These are phyloP conservation scores for Chymomyza procnemis DNA, from an alignment of 2,888 invertebrate genomes.

Conservation along the genomic window DNA sequence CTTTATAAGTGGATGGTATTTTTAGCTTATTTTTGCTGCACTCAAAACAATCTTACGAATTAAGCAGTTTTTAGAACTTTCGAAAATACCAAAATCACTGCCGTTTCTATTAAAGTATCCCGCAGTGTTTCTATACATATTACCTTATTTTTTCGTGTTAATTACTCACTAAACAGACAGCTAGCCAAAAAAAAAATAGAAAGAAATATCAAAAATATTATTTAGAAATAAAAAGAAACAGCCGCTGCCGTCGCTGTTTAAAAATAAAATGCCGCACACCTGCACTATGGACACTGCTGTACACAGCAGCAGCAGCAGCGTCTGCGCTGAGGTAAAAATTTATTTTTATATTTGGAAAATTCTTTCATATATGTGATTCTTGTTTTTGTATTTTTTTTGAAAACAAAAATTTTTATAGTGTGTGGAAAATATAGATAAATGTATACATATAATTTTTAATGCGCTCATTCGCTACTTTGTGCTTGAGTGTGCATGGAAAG, in stretches of 20 bases:
- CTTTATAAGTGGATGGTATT: too few species aligned
- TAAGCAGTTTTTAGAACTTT: too few species aligned
- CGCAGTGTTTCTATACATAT: neutral
- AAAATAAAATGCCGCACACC: conserved; percentile 65
- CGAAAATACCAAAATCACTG: neutral
- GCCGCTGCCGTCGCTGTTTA: conserved; percentile 34
- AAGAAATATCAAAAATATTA: neutral
- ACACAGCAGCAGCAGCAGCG: conserved; percentile 14
- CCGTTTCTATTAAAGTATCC: neutral
- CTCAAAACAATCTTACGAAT: too few species aligned
- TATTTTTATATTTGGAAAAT: conserved; percentile 69
- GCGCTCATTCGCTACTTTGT: conserved; percentile 41
- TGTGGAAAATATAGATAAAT: conserved; percentile 16
- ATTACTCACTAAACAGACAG: conserved; percentile 67
- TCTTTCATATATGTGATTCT: conserved; percentile 9
- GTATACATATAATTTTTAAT: conserved; percentile 21
- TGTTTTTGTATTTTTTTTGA: conserved; percentile 16
- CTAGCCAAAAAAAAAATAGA: conserved; percentile 13
- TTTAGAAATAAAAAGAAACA: neutral
- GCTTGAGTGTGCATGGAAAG: conserved; percentile 38
- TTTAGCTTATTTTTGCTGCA: too few species aligned
- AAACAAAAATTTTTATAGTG: conserved; percentile 9
- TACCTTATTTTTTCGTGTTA: conserved; percentile 40
- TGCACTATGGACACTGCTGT: conserved; percentile 36
- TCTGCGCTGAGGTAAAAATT: conserved; percentile 64